These are phyloP conservation scores for Athalia cordata DNA, from an alignment of 2,888 invertebrate species.

Conservation along the genomic window DNA sequence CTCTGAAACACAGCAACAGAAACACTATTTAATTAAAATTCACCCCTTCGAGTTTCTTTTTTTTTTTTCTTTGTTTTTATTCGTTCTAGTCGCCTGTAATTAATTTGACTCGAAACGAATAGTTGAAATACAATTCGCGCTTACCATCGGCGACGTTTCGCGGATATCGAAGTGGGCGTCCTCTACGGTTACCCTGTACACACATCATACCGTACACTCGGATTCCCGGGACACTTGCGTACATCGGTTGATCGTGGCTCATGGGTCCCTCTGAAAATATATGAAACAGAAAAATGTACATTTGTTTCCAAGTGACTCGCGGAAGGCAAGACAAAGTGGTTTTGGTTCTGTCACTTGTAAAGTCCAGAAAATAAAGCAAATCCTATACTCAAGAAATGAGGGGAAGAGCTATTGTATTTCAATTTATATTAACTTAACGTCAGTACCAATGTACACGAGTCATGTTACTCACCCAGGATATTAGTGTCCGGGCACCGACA, in stretches of 20 bases:
- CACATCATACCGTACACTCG: slow-evolving; percentile 97
- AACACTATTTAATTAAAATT: not conserved
- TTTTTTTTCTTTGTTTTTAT: not conserved
- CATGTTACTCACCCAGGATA: slow-evolving; percentile 81
- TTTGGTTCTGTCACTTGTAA: no score
- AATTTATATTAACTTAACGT: not conserved
- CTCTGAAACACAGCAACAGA: not conserved
- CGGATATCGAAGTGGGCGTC: slow-evolving; percentile 72
- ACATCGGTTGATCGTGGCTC: slow-evolving; percentile 95
- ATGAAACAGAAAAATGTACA: no score
- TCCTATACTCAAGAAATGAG: slow-evolving; percentile 11
- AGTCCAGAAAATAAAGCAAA: no score
- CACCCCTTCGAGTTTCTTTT: not conserved
- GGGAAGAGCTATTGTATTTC: not conserved
- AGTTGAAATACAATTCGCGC: not conserved
- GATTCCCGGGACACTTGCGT: slow-evolving; percentile 94
- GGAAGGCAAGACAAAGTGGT: slow-evolving; percentile 10
- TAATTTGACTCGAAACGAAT: not conserved
- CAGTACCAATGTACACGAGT: not conserved
- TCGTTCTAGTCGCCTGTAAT: not conserved
- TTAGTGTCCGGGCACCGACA: slow-evolving; percentile 92
- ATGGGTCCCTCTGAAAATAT: slow-evolving; percentile 87
- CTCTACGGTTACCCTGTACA: slow-evolving; percentile 76
- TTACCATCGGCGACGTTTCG: slow-evolving; percentile 71
- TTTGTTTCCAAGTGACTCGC: no score